These are phyloP conservation scores for Alexandromys fortis DNA, from an alignment of 2,113 vertebrate species.

Conservation along the genomic window DNA sequence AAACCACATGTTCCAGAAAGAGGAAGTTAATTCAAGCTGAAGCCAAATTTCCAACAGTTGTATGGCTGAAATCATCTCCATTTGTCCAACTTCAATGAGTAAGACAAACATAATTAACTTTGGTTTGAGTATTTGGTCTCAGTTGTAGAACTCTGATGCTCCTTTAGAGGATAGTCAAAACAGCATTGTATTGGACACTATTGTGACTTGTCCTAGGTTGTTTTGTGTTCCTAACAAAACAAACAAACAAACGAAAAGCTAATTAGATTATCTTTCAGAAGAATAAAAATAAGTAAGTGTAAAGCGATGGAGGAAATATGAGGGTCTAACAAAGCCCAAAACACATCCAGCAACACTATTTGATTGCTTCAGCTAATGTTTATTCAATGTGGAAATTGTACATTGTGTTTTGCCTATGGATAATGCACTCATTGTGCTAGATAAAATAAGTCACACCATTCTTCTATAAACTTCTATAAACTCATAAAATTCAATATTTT, in stretches of 20 bases:
- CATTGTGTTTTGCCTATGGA: not conserved
- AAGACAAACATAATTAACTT: slow-evolving; percentile 48
- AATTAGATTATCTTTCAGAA: not conserved
- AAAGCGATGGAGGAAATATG: not conserved
- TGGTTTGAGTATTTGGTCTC: slow-evolving; percentile 14
- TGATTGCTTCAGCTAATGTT: not conserved
- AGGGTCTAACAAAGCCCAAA: not conserved
- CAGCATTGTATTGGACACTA: not conserved
- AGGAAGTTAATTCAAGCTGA: slow-evolving; percentile 8
- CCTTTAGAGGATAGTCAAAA: not conserved
- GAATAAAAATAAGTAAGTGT: not conserved
- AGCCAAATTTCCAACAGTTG: slow-evolving; percentile 8
- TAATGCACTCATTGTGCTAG: not conserved
- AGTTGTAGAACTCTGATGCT: not conserved
- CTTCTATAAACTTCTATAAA: not conserved
- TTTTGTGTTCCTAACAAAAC: not conserved
- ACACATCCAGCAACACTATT: not conserved
- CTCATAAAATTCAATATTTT: not conserved
- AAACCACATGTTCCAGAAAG: not conserved
- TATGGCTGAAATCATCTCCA: slow-evolving; percentile 26
- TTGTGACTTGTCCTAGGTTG: not conserved
- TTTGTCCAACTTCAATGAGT: not conserved
- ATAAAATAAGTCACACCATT: not conserved
- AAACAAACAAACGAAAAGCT: not conserved
- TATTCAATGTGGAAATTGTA: not conserved